Evolutionary conservation across 2,113 vertebrate species (phyloP).

Genomic region (Macrotus californicus): DNA sequence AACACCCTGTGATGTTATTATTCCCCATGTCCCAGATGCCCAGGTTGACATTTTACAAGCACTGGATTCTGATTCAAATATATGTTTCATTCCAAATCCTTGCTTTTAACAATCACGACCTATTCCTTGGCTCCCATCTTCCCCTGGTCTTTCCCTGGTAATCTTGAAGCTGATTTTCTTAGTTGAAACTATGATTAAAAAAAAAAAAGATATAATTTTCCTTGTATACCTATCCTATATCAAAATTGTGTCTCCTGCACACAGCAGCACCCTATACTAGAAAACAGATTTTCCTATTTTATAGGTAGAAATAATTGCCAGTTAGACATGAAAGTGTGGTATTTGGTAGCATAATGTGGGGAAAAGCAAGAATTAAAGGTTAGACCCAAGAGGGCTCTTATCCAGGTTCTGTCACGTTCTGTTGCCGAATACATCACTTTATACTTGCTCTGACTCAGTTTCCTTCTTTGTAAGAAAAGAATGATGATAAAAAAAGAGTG

Average conservation of each 20-base stretch:
- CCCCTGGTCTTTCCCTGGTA: background rate
- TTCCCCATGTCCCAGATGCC: background rate
- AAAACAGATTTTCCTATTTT: slow-evolving; percentile 2
- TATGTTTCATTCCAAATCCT: background rate
- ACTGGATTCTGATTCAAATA: background rate
- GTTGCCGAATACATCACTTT: background rate
- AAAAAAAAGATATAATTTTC: background rate
- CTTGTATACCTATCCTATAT: background rate
- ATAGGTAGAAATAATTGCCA: background rate
- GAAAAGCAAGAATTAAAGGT: background rate
- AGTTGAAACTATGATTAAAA: background rate
- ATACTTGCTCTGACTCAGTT: background rate
- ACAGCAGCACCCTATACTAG: background rate
- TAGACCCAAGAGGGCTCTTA: background rate
- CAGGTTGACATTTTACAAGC: background rate
- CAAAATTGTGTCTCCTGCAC: background rate
- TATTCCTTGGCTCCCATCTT: background rate
- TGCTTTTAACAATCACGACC: background rate
- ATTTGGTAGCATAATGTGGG: background rate
- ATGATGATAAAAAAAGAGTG: background rate
- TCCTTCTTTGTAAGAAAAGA: background rate
- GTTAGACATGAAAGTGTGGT: background rate
- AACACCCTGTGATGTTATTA: background rate
- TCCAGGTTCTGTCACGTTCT: background rate
- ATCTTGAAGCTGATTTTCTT: background rate